A percentile compares a stretch with the other conserved stretches of the same genome.
These are phyloP conservation scores for Spodoptera littoralis DNA, from an alignment of 2,888 invertebrate species.

Conservation along the genomic window DNA sequence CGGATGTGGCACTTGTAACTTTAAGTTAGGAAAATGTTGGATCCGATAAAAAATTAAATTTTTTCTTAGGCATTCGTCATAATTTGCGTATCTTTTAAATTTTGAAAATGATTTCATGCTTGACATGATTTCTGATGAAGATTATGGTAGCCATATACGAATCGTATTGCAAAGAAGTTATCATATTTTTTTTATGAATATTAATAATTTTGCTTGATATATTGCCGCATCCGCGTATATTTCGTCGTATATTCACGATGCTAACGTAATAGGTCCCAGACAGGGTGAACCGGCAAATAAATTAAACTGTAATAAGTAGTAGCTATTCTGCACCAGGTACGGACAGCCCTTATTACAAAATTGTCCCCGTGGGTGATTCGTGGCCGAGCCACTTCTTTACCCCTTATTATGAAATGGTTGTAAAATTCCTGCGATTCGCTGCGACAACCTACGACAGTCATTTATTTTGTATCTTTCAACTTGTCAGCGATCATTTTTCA, in stretches of 20 bases:
- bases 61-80: no score
- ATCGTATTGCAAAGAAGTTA: no score
- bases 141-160: no score
- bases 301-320: conserved; percentile 82
- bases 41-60: no score
- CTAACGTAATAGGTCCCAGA: conserved; percentile 72
- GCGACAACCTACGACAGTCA: conserved; percentile 7
- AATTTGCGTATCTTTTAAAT: no score
- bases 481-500: conserved; percentile 10
- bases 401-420: conserved; percentile 58
- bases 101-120: no score
- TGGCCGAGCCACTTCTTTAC: conserved; percentile 73
- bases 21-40: no score
- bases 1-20: conserved; percentile 31
- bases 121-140: no score
- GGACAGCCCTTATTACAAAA: conserved; percentile 80
- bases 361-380: conserved; percentile 77
- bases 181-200: no score
- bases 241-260: conserved; percentile 13
- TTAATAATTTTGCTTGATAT: not conserved
- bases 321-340: conserved; percentile 70
- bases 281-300: conserved; percentile 79
- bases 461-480: conserved; percentile 10
- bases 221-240: conserved; percentile 35
- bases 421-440: conserved; percentile 19